Conservation (phyloP, 2,888 invertebrate genomes). For the Allacma fusca region DNA sequence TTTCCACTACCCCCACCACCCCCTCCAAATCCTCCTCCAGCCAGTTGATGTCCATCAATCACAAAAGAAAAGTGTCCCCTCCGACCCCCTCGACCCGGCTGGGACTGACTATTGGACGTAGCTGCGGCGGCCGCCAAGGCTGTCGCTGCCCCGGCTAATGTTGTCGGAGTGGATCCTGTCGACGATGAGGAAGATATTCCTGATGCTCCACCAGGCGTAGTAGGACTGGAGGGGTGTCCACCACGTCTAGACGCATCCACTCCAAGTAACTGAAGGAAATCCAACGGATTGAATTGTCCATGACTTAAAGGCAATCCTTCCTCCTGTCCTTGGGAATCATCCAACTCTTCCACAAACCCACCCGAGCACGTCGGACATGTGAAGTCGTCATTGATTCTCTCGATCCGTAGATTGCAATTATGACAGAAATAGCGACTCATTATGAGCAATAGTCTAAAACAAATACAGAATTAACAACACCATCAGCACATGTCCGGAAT, state of each 20-base stretch:
- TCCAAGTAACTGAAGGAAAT: constrained; percentile 33
- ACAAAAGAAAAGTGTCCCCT: constrained; percentile 34
- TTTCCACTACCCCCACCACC: constrained; percentile 24
- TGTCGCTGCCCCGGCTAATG: not conserved
- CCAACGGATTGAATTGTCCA: constrained; percentile 3
- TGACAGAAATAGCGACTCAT: constrained; percentile 84
- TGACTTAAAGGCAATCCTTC: not conserved
- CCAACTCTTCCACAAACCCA: constrained; percentile 89
- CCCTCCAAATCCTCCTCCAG: not conserved
- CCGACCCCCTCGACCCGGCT: not conserved
- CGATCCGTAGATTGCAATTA: constrained; percentile 85
- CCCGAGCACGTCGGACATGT: constrained; percentile 87
- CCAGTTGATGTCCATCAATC: constrained; percentile 22
- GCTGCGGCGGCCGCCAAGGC: not conserved
- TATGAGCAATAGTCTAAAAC: not conserved
- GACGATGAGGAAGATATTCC: not conserved
- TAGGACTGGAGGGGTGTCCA: constrained; percentile 4
- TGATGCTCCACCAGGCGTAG: constrained; percentile 7
- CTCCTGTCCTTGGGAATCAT: constrained; percentile 62
- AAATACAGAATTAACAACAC: not conserved
- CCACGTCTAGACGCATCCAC: not conserved
- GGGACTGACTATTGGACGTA: constrained; percentile 21
- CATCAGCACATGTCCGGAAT: not conserved
- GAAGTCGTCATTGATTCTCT: constrained; percentile 74
- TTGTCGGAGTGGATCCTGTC: not conserved